phyloP scores from a whole-genome alignment of 2,888 invertebrate species.

The Cataglyphis altisquamis region DNA sequence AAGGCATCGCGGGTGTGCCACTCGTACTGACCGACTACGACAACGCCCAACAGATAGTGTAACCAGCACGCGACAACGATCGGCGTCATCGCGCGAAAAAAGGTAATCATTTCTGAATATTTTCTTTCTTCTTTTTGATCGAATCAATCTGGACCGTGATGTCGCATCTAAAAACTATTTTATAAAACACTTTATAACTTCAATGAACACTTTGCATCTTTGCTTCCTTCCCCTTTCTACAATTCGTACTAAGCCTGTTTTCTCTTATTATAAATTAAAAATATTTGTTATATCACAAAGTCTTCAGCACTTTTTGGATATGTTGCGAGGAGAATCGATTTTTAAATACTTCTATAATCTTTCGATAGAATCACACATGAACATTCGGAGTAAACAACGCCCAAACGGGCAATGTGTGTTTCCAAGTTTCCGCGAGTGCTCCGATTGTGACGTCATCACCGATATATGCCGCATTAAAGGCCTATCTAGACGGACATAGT shows the following conservation, averaged over 20 bases:
- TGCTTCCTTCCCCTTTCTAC: background rate
- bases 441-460: conserved; percentile 37
- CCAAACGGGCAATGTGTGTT: conserved; percentile 4
- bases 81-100: conserved; percentile 38
- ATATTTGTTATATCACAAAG: background rate
- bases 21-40: conserved; percentile 91
- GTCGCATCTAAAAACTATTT: background rate
- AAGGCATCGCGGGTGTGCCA: conserved; percentile 97
- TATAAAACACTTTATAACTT: background rate
- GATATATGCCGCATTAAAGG: conserved; percentile 26
- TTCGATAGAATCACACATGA: background rate
- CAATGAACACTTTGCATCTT: background rate
- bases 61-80: conserved; percentile 71
- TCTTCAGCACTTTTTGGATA: background rate
- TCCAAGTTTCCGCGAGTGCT: conserved; percentile 13
- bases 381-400: conserved; percentile 47
- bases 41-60: conserved; percentile 88
- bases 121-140: background rate
- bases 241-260: background rate
- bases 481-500: too few relatives aligned
- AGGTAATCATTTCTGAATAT: background rate
- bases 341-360: background rate
- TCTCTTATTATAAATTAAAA: background rate
- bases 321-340: background rate
- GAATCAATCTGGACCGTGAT: background rate